Percentiles rank a stretch among this genome's conserved stretches.
phyloP scores from a whole-genome alignment of 2,113 vertebrate species.

The Pan troglodytes region DNA sequence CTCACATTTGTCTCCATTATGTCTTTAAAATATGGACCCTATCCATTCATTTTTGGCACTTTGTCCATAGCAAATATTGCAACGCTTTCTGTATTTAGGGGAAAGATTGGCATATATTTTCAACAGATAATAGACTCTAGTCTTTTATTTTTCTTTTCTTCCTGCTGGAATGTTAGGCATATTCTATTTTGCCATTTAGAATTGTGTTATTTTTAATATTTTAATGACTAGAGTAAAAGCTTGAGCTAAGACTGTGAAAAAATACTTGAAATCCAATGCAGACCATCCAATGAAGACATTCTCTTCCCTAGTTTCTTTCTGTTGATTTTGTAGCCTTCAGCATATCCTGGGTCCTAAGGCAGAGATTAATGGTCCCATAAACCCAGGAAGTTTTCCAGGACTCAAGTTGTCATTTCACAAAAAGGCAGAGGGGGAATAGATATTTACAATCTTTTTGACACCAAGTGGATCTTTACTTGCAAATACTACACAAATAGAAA shows the following conservation, averaged over 20 bases:
- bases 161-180: neutral
- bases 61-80: constrained; percentile 11
- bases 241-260: neutral
- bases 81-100: constrained; percentile 23
- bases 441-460: neutral
- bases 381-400: neutral
- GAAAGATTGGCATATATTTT: neutral
- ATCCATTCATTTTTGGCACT: neutral
- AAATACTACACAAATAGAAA: neutral
- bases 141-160: neutral
- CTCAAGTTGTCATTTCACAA: constrained; percentile 7
- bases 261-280: neutral
- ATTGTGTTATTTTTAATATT: neutral
- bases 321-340: neutral
- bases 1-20: constrained; percentile 9
- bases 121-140: neutral
- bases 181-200: neutral
- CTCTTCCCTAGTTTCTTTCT: neutral
- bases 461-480: neutral
- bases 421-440: neutral
- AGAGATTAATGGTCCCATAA: neutral
- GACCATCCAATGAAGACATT: neutral
- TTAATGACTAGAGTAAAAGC: neutral
- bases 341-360: neutral
- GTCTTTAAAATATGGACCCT: neutral